Evolutionary conservation across 2,113 vertebrate species (phyloP).

Genomic region (Lagopus leucura): DNA sequence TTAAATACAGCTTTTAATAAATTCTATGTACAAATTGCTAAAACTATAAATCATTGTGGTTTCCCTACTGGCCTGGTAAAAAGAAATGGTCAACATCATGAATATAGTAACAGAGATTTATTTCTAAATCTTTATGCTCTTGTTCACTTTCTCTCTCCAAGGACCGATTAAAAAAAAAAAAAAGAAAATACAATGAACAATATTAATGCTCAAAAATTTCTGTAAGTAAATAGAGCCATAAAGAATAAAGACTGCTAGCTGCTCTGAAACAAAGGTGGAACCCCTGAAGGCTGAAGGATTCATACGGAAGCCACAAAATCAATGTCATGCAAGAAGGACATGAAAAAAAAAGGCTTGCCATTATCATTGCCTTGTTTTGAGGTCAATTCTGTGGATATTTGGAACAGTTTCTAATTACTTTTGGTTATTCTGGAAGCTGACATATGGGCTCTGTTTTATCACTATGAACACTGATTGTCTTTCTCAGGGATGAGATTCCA

Average conservation of each 20-base stretch:
- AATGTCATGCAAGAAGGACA: background rate
- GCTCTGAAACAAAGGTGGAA: background rate
- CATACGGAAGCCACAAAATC: background rate
- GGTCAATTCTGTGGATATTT: background rate
- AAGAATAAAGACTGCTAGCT: background rate
- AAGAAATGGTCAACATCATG: background rate
- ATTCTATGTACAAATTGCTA: background rate
- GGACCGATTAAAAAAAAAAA: background rate
- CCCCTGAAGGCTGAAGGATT: background rate
- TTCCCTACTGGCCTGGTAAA: background rate
- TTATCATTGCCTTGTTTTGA: background rate
- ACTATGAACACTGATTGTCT: background rate
- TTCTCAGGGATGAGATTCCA: background rate
- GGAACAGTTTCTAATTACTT: background rate
- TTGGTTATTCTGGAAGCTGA: background rate
- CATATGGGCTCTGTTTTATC: background rate
- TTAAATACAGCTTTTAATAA: conserved; percentile 51
- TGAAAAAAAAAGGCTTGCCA: background rate
- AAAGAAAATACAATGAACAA: background rate
- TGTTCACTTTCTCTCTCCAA: background rate
- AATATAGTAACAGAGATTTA: conserved; percentile 38
- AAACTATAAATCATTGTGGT: background rate
- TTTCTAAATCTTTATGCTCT: background rate
- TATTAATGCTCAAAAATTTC: background rate
- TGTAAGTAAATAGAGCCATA: background rate